A percentile compares a stretch with the other conserved stretches of the same genome.
phyloP scores from a whole-genome alignment of 1,140 invertebrate species.

The Teleopsis dalmanni region DNA sequence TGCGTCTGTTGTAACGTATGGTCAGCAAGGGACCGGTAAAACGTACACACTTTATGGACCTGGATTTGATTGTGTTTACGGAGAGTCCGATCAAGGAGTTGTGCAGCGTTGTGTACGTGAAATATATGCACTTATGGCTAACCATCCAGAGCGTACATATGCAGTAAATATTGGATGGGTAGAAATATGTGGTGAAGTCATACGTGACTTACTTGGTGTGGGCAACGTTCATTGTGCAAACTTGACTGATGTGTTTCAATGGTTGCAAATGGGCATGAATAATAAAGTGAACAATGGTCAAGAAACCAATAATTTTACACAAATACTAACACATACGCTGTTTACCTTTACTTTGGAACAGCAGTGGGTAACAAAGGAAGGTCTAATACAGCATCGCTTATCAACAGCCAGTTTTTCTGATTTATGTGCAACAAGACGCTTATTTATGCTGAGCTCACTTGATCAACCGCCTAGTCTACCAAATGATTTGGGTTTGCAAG shows the following conservation, averaged over 20 bases:
- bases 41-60: conserved; percentile 71
- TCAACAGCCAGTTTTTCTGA: conserved; percentile 65
- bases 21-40: conserved; percentile 69
- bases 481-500: conserved; percentile 49
- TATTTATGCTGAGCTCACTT: conserved; percentile 37
- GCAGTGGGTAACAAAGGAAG: conserved; percentile 52
- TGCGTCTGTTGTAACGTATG: conserved; percentile 68
- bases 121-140: conserved; percentile 59
- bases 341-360: conserved; percentile 63
- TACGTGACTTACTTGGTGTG: conserved; percentile 50
- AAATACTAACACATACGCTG: conserved; percentile 47
- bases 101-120: conserved; percentile 66
- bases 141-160: conserved; percentile 53
- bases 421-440: conserved; percentile 54
- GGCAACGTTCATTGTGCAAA: conserved; percentile 50
- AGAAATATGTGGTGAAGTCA: conserved; percentile 52
- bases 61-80: conserved; percentile 57
- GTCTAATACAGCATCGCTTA: conserved; percentile 48
- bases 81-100: conserved; percentile 66
- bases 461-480: conserved; percentile 44
- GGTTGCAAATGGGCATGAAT: conserved; percentile 47
- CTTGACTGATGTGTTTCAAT: conserved; percentile 51
- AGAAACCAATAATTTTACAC: conserved; percentile 4
- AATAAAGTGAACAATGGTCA: conserved; percentile 29
- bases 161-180: conserved; percentile 58